Evolutionary conservation across 2,797 vertebrate species (phyloP), one percentile per base, ranked within the genome.

Genomic region (Gadopsis marmoratus): DNA sequence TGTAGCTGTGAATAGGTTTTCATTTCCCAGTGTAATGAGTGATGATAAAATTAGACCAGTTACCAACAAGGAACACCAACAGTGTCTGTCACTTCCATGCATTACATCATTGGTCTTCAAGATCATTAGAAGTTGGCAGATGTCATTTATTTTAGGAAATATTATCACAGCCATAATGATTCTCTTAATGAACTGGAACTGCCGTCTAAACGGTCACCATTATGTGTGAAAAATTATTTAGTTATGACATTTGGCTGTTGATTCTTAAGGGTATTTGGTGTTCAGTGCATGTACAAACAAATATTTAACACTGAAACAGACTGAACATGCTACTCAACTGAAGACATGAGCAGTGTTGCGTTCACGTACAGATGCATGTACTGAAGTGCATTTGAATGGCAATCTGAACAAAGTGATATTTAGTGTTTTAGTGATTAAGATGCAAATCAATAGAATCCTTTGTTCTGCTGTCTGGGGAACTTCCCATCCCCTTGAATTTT

Each of bases 81-180:
- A 51, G 23, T 11, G 21, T 64, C 56, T 14, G 60, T 48, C 43
- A 37, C 19, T 33, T 31, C 31, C 26, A 48, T 55, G 62, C 4
- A 16, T 35, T 31, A 4, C 3, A 39, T 71, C 23, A 43, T 23
- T 31, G 54, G 41, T 72, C 16, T 47, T 47, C 58, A 35, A 10
- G 16, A 41, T 65, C 43, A 62, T 68, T 17, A 26, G 31, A 61
- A 54, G 64, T 21, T 61, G 61, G 64, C 55, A 55, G 51, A 83
- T 59, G 55, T 61, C 59, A 53, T 69, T 83, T 70, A 48, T 72
- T 74, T 74, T 50, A 73, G 56, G 31, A 83, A 79, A 79, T 66
- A 58, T 29, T 35, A 41, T 59, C 61, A 43, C 6, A 7, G 13
- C 39, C 21, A 8, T 45, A 29, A 35, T 41, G 43, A 41, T 65